A percentile compares a stretch with the other conserved stretches of the same genome.
These are phyloP conservation scores for Centrocercus urophasianus DNA, from an alignment of 2,113 vertebrate species.

Conservation along the genomic window DNA sequence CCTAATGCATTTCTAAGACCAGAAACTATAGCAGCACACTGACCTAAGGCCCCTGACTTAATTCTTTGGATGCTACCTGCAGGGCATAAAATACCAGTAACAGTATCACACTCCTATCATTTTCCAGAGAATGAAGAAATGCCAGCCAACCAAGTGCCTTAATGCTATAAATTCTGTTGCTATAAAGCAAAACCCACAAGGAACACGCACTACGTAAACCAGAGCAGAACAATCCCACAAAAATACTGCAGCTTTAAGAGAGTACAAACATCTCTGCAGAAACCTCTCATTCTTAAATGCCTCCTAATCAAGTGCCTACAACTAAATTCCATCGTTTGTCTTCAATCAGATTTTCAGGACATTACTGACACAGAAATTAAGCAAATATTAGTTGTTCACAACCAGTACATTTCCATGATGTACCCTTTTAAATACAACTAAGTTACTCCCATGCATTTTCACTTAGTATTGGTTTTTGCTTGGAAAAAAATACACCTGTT, in stretches of 20 bases:
- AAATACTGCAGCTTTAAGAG: not conserved
- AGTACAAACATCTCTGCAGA: not conserved
- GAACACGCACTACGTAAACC: not conserved
- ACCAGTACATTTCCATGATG: not conserved
- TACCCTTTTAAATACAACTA: not conserved
- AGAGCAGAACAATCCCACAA: not conserved
- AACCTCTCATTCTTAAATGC: not conserved
- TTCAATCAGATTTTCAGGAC: not conserved
- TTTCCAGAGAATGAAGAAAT: not conserved
- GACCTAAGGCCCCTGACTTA: not conserved
- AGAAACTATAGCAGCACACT: not conserved
- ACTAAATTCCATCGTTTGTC: not conserved
- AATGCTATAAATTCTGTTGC: not conserved
- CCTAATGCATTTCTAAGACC: not conserved
- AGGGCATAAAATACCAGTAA: not conserved
- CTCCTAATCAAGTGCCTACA: not conserved
- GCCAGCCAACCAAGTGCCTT: not conserved
- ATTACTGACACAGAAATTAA: not conserved
- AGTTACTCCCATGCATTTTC: not conserved
- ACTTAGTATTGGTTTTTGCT: not conserved
- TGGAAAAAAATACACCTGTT: not conserved
- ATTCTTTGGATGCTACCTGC: not conserved
- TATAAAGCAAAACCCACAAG: not conserved
- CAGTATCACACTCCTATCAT: not conserved
- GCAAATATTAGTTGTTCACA: not conserved